Conservation (phyloP, 2,888 invertebrate genomes). For the Thysanoteuthis rhombus region DNA sequence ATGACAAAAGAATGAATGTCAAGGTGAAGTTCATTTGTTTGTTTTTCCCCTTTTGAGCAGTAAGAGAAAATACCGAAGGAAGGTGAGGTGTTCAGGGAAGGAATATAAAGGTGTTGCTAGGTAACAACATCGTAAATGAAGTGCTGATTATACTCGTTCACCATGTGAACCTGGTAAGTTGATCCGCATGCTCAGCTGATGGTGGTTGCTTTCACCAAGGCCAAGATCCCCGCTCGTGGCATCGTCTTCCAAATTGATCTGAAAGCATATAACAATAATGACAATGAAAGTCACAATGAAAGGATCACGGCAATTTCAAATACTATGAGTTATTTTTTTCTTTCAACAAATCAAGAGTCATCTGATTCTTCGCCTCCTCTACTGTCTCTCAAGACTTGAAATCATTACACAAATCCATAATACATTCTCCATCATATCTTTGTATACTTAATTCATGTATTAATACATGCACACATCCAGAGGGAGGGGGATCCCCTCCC, state of each 20-base stretch:
- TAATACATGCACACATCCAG: too few relatives aligned
- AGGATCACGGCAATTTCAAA: too few relatives aligned
- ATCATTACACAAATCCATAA: too few relatives aligned
- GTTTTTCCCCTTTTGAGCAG: neutral
- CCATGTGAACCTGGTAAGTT: slow-evolving; percentile 50
- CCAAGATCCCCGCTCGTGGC: slow-evolving; percentile 45
- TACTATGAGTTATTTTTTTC: too few relatives aligned
- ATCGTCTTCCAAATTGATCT: slow-evolving; percentile 28
- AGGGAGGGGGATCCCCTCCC: too few relatives aligned
- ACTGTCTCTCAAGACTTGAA: too few relatives aligned
- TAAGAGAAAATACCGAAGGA: neutral
- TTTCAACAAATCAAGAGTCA: too few relatives aligned
- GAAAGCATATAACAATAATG: neutral
- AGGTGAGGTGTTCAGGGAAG: neutral
- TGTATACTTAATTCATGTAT: too few relatives aligned
- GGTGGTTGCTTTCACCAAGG: slow-evolving; percentile 43
- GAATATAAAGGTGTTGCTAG: neutral
- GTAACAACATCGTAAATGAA: neutral
- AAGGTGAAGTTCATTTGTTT: neutral
- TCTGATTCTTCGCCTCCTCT: too few relatives aligned
- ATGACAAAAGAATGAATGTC: neutral
- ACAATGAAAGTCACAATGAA: too few relatives aligned
- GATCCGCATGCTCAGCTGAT: slow-evolving; percentile 44
- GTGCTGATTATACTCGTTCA: slow-evolving; percentile 45
- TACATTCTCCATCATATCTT: too few relatives aligned